Evolutionary conservation across 2,113 vertebrate species (phyloP), one percentile per base, ranked within the genome.

Genomic region (Tachysurus vachellii): DNA sequence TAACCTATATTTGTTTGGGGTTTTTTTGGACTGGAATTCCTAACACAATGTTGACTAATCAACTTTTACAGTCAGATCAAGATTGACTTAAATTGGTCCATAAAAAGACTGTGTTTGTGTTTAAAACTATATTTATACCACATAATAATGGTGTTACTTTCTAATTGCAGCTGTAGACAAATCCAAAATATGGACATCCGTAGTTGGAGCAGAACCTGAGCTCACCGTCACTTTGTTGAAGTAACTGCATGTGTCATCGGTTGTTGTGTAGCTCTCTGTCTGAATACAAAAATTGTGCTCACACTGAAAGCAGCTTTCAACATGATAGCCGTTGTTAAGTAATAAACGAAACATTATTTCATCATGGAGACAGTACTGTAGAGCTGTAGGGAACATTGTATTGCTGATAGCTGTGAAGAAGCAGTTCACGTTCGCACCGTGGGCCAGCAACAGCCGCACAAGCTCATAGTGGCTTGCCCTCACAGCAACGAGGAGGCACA

Each of bases 271-370:
- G 86, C 26, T 92, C 89, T 73, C 88, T 14, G 62, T 88, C 95
- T 95, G 96, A 68, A 94, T 88, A 57, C 93, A 94, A 2, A 93
- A 89, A 2, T 94, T 94, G 47, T 97, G 96, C 91, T 91, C 92
- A 86, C 96, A 98, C 12, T 93, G 92, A 94, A 98, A 97, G 89
- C 96, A 97, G 89, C 93, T 94, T 68, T 95, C 93, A 80, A 93
- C 96, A 0, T 94, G 89, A 50, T 97, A 99, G 26, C 97, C 97
- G 0, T 95, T 92, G 88, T 96, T 97, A 44, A 98, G 93, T 90
- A 99, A 89, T 81, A 98, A 91, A 80, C 96, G 93, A 92, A 97
- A 95, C 97, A 99, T 98, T 7, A 93, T 92, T 87, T 97, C 96
- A 4, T 98, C 96, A 26, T 94, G 96, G 16, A 98, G 91, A 75